Conservation (phyloP, 2,888 invertebrate species). For the Drosophila sordidapex region DNA sequence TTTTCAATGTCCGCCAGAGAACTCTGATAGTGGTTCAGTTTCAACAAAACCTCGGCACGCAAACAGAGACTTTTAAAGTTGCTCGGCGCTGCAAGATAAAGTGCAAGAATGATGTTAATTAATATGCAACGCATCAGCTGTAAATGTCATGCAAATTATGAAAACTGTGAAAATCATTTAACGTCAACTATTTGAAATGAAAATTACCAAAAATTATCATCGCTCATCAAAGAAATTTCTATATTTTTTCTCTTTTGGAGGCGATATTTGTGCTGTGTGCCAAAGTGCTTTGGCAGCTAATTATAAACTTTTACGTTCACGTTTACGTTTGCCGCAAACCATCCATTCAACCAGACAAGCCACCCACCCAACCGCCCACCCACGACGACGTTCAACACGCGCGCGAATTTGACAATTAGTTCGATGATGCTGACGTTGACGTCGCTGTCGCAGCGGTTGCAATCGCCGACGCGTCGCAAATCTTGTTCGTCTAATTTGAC, state of each 20-base stretch:
- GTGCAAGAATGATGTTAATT: background rate
- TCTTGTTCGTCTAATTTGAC: constrained; percentile 1
- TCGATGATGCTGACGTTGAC: constrained; percentile 34
- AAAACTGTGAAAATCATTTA: constrained; percentile 47
- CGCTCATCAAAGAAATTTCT: constrained; percentile 13
- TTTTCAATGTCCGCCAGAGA: constrained; percentile 89
- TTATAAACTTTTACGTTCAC: constrained; percentile 26
- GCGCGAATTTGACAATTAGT: constrained; percentile 65
- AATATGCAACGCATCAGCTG: background rate
- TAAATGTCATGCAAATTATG: constrained; percentile 2
- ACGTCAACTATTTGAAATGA: constrained; percentile 63
- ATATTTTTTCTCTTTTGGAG: constrained; percentile 33
- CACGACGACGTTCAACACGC: constrained; percentile 43
- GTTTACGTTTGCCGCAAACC: constrained; percentile 25
- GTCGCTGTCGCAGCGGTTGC: constrained; percentile 21
- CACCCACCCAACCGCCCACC: constrained; percentile 3
- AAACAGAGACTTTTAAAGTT: constrained; percentile 88
- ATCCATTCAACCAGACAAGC: constrained; percentile 1
- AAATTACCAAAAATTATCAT: constrained; percentile 57
- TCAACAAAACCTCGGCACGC: constrained; percentile 88
- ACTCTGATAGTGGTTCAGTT: constrained; percentile 87
- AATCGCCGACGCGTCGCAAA: constrained; percentile 13
- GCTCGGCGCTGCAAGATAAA: constrained; percentile 86
- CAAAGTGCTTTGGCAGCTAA: constrained; percentile 45
- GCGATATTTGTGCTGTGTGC: constrained; percentile 24